A percentile compares a stretch with the other conserved stretches of the same genome.
These are phyloP conservation scores for Papilio xuthus DNA, from an alignment of 1,140 invertebrate genomes.

Conservation along the genomic window DNA sequence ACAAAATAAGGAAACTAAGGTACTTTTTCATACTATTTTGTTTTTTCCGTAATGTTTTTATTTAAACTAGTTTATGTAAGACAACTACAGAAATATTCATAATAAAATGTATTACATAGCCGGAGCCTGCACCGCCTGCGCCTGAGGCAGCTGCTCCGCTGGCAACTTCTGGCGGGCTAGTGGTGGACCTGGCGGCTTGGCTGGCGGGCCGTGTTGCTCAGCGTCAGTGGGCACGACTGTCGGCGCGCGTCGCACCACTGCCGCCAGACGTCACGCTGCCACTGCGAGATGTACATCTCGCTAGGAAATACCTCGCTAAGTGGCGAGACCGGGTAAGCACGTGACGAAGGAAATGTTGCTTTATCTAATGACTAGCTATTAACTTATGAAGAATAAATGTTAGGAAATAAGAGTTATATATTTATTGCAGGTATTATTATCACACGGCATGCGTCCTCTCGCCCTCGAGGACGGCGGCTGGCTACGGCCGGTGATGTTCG, in stretches of 20 bases:
- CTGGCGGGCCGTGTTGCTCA: conserved; percentile 71
- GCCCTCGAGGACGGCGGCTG: conserved; percentile 84
- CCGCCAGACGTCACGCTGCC: conserved; percentile 45
- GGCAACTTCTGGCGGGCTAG: conserved; percentile 55
- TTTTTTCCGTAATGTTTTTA: background rate
- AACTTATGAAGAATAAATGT: background rate
- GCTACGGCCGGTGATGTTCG: conserved; percentile 95
- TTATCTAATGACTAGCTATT: too few relatives aligned
- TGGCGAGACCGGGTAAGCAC: conserved; percentile 68
- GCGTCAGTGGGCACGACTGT: conserved; percentile 68
- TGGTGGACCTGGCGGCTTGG: conserved; percentile 77
- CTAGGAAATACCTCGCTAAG: conserved; percentile 68
- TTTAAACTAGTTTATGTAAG: background rate
- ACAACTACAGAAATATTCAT: too few relatives aligned
- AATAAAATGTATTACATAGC: conserved; percentile 20
- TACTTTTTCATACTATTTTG: conserved; percentile 31
- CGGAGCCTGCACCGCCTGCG: conserved; percentile 26
- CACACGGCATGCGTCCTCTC: conserved; percentile 73
- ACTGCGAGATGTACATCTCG: conserved; percentile 62
- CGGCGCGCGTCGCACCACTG: conserved; percentile 35
- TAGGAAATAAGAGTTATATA: background rate
- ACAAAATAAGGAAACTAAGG: conserved; percentile 61
- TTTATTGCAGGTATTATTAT: conserved; percentile 59
- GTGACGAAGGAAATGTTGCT: background rate
- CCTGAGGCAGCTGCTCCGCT: conserved; percentile 40